Base-by-base conservation (phyloP, 2,888 invertebrate species). In the Linyphia triangularis region DNA sequence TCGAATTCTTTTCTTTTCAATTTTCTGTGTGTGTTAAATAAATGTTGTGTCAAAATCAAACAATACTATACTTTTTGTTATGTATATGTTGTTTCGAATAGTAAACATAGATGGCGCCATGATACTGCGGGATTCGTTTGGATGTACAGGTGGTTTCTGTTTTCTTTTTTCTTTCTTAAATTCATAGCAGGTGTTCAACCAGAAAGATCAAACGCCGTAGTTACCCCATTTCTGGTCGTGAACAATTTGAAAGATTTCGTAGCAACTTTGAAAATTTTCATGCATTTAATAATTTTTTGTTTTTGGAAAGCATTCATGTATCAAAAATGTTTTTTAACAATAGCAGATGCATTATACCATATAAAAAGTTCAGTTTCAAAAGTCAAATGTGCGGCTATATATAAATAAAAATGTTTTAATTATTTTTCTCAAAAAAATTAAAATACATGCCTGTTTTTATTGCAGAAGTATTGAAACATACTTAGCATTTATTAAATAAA, bases 71-170 rank as follows among this genome's bases (percentile, higher is more conserved):
- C 16, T 26, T 26, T 5, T 13, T 9, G 19, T 13, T 24, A 24
- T 0, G 5, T 19, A 10, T 5, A 2, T 26, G 40, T 72, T 7
- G 51, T 51, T 59, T 22, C 5, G 2, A 30, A 22, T 59, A 33
- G 3, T 6, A 6, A 10, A 19, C 16, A 75, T 28, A 75, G 75
- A 75, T 75, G 75, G 75, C 75, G 75, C 75, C 22, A 19, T 30
- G 0, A 16, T 57, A 22, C 22, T 33, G 16, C 19, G 1, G 19
- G 22, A 59, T 10, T 13, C 9, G n/a, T 10, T 19, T 33, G 5
- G 13, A 75, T 75, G 75, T 75, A 75, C 59, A 75, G 75, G 75
- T 75, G 75, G 75, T 75, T 75, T 43, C 19, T 75, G 19, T 75
- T 75, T 33, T 51, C 59, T 24, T 26, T 13, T 43, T 70, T 22